Evolutionary conservation across 2,113 vertebrate species (phyloP).

Genomic region (Gasterosteus nipponicus): DNA sequence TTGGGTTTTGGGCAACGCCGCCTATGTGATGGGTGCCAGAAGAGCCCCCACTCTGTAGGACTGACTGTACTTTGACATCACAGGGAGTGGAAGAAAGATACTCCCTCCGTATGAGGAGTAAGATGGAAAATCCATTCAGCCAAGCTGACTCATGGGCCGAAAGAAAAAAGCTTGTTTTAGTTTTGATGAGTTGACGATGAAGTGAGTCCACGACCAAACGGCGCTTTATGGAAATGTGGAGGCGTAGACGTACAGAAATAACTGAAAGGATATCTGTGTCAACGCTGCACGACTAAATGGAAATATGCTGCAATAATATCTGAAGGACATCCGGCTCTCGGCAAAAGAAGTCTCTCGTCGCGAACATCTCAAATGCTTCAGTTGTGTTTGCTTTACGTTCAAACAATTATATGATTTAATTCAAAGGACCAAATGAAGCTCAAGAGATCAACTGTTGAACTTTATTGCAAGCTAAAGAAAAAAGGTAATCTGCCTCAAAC

Average conservation of each 20-base stretch:
- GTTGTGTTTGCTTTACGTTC: background rate
- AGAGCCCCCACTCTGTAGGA: constrained; percentile 59
- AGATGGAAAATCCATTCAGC: constrained; percentile 77
- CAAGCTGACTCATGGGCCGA: constrained; percentile 71
- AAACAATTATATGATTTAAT: background rate
- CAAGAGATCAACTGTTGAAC: background rate
- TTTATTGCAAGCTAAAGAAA: background rate
- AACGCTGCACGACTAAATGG: constrained; percentile 28
- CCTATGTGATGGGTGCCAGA: constrained; percentile 67
- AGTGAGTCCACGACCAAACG: constrained; percentile 59
- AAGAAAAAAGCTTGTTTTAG: constrained; percentile 48
- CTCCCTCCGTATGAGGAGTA: constrained; percentile 66
- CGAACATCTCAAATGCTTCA: background rate
- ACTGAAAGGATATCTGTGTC: constrained; percentile 37
- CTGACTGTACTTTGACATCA: constrained; percentile 71
- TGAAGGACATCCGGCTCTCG: background rate
- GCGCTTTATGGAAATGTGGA: constrained; percentile 64
- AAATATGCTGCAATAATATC: constrained; percentile 9
- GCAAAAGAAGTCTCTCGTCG: background rate
- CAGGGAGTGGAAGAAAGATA: constrained; percentile 61
- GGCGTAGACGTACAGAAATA: constrained; percentile 15
- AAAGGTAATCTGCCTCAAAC: background rate
- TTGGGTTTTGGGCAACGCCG: constrained; percentile 65
- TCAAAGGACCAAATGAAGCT: background rate
- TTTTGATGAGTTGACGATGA: constrained; percentile 28